Percentiles rank a stretch among this genome's conserved stretches.
Evolutionary conservation across 2,797 vertebrate genomes (phyloP).

Genomic region (Sphenodon punctatus): DNA sequence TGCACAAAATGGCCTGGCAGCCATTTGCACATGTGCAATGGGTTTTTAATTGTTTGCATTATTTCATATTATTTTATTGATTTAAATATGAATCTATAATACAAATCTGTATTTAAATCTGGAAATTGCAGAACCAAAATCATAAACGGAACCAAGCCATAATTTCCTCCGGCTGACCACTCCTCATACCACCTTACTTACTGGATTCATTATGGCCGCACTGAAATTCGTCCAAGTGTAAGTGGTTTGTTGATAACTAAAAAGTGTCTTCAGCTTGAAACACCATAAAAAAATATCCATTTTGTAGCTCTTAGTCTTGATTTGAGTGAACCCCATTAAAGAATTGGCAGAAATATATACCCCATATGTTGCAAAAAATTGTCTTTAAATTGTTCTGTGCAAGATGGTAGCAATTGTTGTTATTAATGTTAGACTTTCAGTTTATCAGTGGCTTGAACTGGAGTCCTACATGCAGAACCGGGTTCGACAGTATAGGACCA

Average conservation of each 20-base stretch:
- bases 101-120: too few species aligned
- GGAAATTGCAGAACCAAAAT: too few species aligned
- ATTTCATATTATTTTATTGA: too few species aligned
- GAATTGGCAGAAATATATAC: background rate
- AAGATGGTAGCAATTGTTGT: background rate
- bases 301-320: background rate
- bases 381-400: background rate
- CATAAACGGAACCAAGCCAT: too few species aligned
- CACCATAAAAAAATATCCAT: background rate
- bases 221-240: background rate
- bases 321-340: background rate
- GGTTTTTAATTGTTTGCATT: too few species aligned
- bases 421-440: background rate
- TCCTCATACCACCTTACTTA: background rate
- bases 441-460: background rate
- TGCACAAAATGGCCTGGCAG: too few species aligned
- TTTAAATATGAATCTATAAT: too few species aligned
- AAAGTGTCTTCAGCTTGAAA: background rate
- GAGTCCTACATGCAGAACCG: too few species aligned
- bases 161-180: too few species aligned
- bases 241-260: rapidly evolving
- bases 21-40: too few species aligned
- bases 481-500: too few species aligned
- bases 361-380: background rate
- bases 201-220: background rate